These are phyloP conservation scores for Phoxinus phoxinus DNA, from an alignment of 2,113 vertebrate genomes.

Conservation along the genomic window DNA sequence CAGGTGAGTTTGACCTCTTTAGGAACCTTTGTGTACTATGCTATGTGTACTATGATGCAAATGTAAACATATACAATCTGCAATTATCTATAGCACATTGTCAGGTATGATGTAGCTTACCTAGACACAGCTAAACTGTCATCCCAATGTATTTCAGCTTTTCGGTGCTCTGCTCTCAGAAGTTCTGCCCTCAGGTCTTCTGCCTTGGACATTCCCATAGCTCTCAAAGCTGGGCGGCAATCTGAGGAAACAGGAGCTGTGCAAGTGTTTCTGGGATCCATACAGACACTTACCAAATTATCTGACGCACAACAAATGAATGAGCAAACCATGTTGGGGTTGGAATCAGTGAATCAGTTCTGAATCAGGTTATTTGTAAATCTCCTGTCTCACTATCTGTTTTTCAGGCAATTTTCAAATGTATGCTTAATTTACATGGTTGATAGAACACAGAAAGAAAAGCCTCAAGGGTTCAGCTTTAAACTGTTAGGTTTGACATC, in stretches of 20 bases:
- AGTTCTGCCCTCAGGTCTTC: conserved; percentile 77
- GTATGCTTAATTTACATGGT: too few relatives aligned
- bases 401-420: too few relatives aligned
- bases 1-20: neutral
- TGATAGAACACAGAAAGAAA: neutral
- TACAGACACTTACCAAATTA: conserved; percentile 42
- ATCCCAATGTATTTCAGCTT: conserved; percentile 76
- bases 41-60: neutral
- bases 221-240: conserved; percentile 56
- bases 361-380: neutral
- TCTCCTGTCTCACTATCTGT: neutral
- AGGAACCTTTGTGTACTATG: neutral
- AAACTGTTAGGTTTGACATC: neutral
- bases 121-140: conserved; percentile 68
- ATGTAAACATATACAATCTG: neutral
- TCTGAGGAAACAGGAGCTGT: conserved; percentile 59
- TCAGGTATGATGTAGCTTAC: conserved; percentile 58
- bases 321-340: neutral
- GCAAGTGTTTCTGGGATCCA: conserved; percentile 42
- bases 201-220: conserved; percentile 65
- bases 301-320: conserved; percentile 35
- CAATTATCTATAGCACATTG: neutral
- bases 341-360: neutral
- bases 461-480: neutral
- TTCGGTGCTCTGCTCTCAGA: conserved; percentile 75